Evolutionary conservation across 2,113 vertebrate genomes (phyloP), one percentile per base, ranked within the genome.

Genomic region (Istiophorus platypterus): DNA sequence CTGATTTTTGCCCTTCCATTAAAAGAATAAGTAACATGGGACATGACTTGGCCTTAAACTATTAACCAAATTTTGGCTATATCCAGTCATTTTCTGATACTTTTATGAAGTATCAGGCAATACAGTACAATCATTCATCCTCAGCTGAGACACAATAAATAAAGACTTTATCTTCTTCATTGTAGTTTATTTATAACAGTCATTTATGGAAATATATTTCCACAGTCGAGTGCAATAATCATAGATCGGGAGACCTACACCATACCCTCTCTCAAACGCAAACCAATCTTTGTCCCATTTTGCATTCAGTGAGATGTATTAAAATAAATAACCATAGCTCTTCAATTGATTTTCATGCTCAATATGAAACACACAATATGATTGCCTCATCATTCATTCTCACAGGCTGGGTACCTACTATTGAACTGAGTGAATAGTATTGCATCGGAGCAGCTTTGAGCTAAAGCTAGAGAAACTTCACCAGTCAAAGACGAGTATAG

Each of bases 181-280:
- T 77, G 27, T 58, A 69, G 76, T 91, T 93, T 91, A 93, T 91
- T 95, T 85, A 84, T 91, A 94, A 93, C 91, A 94, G 93, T 95
- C 92, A 81, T 88, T 93, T 81, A 83, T 93, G 91, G 93, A 93
- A 94, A 91, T 71, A 82, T 65, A 86, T 84, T 94, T 93, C 93
- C 88, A 90, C 47, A 68, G 91, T 90, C 72, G 76, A 94, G 94
- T 95, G 94, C 93, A 94, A 94, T 89, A 92, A 73, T 90, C 81
- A 88, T 24, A 84, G 65, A 67, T 57, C 69, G 80, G 77, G 77
- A 75, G 58, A 70, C 68, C 37, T 17, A 29, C 39, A 20, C 14
- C 22, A 5, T 66, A 69, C 75, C 79, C 66, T 1, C 67, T 65
- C 73, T 75, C 37, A 41, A 68, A 87, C 75, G 52, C 58, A 89